Base-by-base conservation (phyloP, 2,113 vertebrate species). In the Pogona vitticeps region DNA sequence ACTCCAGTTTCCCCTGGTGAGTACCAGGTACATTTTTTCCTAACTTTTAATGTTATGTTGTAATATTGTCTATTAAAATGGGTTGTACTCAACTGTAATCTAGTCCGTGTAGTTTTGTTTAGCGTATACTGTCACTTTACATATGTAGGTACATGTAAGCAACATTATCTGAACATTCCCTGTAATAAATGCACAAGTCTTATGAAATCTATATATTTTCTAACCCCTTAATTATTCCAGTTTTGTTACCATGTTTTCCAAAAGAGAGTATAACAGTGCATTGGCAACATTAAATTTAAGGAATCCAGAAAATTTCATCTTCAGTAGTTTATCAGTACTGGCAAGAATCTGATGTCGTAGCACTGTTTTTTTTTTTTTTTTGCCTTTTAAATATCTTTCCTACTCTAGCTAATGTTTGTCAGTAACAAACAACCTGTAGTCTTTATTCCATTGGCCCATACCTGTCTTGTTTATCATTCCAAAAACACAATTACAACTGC, bases 1-100 rank as follows among this genome's bases (percentile, higher is more conserved):
- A 83, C 88, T 84, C 56, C 65, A 67, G n/a, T 92, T 76, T 91
- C 82, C 87, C 59, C 61, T 89, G 95, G 97, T 97, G 58, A 96
- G 95, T 94, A 84, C 83, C 84, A 90, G 33, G 80, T 82, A 18
- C 12, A 20, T 2, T 58, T 82, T 63, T 88, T 87, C 1, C 70
- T 80, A 65, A 20, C 71, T 40, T 31, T 33, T 89, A 58, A 70
- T 81, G 21, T 14, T 58, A 0, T 71, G 3, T 0, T 5, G 40
- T 42, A 65, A 46, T 26, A 17, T 31, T 76, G 12, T 83, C 4
- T 33, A 6, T 89, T 90, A 42, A 80, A 88, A 28, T 73, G 68
- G 15, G n/a, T 4, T 28, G 20, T 2, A 18, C 33, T 33, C 21
- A 33, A 26, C n/a, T 26, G n/a, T 56, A 58, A 13, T 59, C 79